These are phyloP conservation scores for Megaceryle alcyon DNA, from an alignment of 2,797 vertebrate genomes.

Conservation along the genomic window DNA sequence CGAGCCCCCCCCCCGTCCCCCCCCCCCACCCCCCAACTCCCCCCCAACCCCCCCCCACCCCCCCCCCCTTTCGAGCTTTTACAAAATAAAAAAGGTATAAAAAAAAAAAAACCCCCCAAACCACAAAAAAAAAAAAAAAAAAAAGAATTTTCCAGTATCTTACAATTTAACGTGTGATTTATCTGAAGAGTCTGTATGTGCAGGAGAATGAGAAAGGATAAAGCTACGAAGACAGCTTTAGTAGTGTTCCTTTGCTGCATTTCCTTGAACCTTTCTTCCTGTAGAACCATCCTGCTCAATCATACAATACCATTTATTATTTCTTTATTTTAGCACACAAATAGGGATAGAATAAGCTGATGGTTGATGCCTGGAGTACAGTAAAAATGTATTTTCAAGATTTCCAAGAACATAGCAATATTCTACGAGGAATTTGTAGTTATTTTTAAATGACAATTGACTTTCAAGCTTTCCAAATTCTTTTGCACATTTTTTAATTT, in stretches of 20 bases:
- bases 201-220: neutral
- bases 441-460: neutral
- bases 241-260: neutral
- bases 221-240: neutral
- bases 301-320: neutral
- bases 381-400: neutral
- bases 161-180: neutral
- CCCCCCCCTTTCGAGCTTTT: too few relatives aligned
- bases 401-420: neutral
- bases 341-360: neutral
- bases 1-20: too few relatives aligned
- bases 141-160: neutral
- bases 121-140: neutral
- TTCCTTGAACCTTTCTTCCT: neutral
- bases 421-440: neutral
- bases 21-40: too few relatives aligned
- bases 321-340: neutral
- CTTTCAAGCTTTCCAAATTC: neutral
- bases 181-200: neutral
- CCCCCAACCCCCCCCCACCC: too few relatives aligned
- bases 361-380: neutral
- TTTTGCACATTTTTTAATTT: neutral
- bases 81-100: too few relatives aligned
- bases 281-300: neutral
- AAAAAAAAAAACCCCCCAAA: neutral